Evolutionary conservation across 2,888 invertebrate species (phyloP).

Genomic region (Microplitis manilae): DNA sequence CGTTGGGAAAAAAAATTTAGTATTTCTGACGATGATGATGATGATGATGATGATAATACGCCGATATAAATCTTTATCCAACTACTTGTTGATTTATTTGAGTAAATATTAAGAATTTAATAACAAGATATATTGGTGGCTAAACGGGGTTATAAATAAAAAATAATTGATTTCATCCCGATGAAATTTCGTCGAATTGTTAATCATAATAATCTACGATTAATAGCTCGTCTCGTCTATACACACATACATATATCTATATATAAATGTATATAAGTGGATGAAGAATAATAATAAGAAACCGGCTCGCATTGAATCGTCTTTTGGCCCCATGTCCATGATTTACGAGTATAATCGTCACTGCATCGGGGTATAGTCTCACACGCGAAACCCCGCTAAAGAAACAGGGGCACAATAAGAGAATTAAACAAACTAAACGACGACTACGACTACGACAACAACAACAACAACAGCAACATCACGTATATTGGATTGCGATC

Average conservation of each 20-base stretch:
- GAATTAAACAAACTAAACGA: constrained; percentile 10
- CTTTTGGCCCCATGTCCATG: constrained; percentile 23
- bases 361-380: constrained; percentile 12
- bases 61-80: constrained; percentile 1
- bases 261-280: background rate
- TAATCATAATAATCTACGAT: constrained; percentile 22
- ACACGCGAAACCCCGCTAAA: constrained; percentile 19
- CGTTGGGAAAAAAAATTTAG: background rate
- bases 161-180: constrained; percentile 2
- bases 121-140: background rate
- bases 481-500: constrained; percentile 27
- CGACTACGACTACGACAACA: constrained; percentile 3
- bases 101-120: constrained; percentile 1
- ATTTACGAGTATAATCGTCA: constrained; percentile 34
- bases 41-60: background rate
- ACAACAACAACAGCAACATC: constrained; percentile 21
- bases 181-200: constrained; percentile 24
- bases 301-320: constrained; percentile 27
- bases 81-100: constrained; percentile 1
- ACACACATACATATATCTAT: background rate
- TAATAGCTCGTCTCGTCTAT: constrained; percentile 8
- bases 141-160: background rate
- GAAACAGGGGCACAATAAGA: constrained; percentile 10
- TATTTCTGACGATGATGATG: background rate
- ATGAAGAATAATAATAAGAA: constrained; percentile 11